Percentiles rank a stretch among this genome's conserved stretches.
Conservation (phyloP, 1,140 invertebrate genomes). For the Lordiphosa mommai region DNA sequence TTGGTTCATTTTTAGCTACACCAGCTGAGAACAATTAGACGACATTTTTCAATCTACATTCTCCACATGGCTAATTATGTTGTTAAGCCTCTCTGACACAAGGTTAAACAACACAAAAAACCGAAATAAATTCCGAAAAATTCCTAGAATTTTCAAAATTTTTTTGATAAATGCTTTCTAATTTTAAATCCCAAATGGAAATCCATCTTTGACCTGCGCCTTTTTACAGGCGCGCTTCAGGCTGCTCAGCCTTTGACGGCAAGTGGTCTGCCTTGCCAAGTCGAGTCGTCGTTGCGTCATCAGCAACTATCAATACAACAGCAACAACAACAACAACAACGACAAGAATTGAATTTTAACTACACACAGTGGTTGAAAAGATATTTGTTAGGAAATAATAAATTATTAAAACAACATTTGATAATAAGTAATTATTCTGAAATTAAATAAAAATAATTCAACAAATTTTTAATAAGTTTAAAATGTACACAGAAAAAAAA, state of each 20-base stretch:
- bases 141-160: conserved; percentile 31
- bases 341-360: conserved; percentile 54
- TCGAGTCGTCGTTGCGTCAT: conserved; percentile 51
- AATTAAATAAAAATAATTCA: too few relatives aligned
- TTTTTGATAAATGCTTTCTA: conserved; percentile 40
- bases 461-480: too few relatives aligned
- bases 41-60: conserved; percentile 36
- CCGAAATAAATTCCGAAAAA: too few relatives aligned
- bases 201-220: conserved; percentile 22
- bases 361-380: conserved; percentile 5
- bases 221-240: conserved; percentile 18
- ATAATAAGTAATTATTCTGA: too few relatives aligned
- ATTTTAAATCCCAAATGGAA: conserved; percentile 40
- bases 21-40: conserved; percentile 55
- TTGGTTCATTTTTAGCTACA: conserved; percentile 10
- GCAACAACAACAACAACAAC: conserved; percentile 12
- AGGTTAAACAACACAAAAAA: conserved; percentile 20
- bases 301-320: conserved; percentile 1
- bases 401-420: too few relatives aligned
- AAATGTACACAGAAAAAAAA: too few relatives aligned
- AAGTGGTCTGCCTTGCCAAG: conserved; percentile 70
- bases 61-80: conserved; percentile 52
- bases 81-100: conserved; percentile 21
- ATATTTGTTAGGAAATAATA: not conserved
- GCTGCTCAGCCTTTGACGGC: conserved; percentile 48